Base-by-base conservation (phyloP, 1,140 invertebrate species). In the Macrobrachium nipponense region DNA sequence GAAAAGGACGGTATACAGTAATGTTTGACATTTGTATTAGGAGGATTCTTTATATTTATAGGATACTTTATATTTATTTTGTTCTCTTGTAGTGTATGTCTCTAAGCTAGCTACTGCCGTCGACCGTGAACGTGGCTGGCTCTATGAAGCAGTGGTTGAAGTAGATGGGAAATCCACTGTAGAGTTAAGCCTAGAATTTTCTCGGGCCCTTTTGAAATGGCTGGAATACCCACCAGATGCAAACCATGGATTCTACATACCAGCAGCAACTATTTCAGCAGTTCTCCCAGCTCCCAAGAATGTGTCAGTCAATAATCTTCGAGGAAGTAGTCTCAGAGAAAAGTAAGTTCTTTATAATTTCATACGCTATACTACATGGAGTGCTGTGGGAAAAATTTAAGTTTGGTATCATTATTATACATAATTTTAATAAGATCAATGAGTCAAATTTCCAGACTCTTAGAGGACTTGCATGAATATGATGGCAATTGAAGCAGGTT, bases 161-260 rank as follows among this genome's bases (percentile, higher is more conserved):
- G 91, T 99, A 82, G 96, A 96, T 18, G 93, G 96, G 0, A 93
- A 94, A 87, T 96, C 96, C 0, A 93, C 95, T 0, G 97, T 96
- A 5, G 94, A 95, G 87, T 93, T 99, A 72, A 96, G 94, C 15
- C 94, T 98, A 82, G 95, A 98, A 89, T 98, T 98, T 92, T 96
- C 99, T 91, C 97, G 97, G 91, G 95, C 97, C 36, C 97, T 99
- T 90, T 93, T 99, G 2, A 99, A 98, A 91, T 99, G 98, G 98
- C 96, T 98, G 90, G 98, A 99, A 92, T 99, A 99, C 92, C 98
- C 98, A 61, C 98, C 98, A 4, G 98, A 99, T 94, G 98, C 98
- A 5, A 99, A 99, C 94, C 98, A 99, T 92, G 98, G 98, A 0
- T 98, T 98, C 92, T 98, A 98, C 90, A 94, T 98, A 90, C 96